Evolutionary conservation across 2,113 vertebrate species (phyloP).

Genomic region (Lagenorhynchus albirostris): DNA sequence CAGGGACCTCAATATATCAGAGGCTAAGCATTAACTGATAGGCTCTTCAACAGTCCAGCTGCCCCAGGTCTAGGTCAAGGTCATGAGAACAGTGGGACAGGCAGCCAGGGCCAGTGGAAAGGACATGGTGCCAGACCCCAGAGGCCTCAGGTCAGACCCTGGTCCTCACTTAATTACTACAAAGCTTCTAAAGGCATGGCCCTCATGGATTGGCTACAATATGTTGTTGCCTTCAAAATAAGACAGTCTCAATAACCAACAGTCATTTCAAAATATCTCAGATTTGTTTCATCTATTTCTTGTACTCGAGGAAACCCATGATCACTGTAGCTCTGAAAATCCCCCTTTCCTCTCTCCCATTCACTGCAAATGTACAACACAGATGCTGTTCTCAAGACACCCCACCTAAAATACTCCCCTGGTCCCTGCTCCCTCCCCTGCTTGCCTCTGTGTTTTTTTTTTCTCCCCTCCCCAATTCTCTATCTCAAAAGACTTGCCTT

Average conservation of each 20-base stretch:
- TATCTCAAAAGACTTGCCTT: background rate
- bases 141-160: background rate
- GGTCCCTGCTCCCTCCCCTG: background rate
- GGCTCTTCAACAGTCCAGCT: background rate
- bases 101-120: background rate
- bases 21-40: background rate
- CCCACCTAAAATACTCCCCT: background rate
- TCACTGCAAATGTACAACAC: too few species aligned
- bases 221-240: background rate
- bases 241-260: background rate
- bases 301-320: background rate
- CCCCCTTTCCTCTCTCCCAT: background rate
- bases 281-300: background rate
- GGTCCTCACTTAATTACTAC: background rate
- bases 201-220: background rate
- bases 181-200: background rate
- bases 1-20: background rate
- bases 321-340: background rate
- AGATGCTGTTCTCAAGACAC: background rate
- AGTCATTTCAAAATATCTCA: background rate
- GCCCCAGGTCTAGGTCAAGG: background rate
- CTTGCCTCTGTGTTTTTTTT: background rate
- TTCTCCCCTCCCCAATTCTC: background rate
- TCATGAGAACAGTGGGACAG: accelerated
- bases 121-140: background rate